Conservation (phyloP, 2,888 invertebrate species). For the Corbicula japonica region DNA sequence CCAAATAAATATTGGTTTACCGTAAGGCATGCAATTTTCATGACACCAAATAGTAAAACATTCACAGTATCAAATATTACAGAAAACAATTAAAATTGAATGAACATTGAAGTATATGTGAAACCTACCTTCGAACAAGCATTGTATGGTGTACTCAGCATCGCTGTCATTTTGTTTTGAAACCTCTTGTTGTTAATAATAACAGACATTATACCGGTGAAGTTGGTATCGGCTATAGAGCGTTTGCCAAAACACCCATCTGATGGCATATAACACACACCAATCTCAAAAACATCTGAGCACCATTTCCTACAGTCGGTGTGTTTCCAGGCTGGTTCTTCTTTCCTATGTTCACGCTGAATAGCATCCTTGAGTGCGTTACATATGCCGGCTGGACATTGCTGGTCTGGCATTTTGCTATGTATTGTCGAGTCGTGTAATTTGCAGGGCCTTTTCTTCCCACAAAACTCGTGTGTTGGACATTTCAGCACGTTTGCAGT, state of each 20-base stretch:
- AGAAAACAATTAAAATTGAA: too few relatives aligned
- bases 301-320: slow-evolving; percentile 4
- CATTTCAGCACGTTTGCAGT: background rate
- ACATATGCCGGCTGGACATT: background rate
- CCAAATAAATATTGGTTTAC: too few relatives aligned
- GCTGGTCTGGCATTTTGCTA: background rate
- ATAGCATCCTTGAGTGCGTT: background rate
- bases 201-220: slow-evolving; percentile 3
- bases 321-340: slow-evolving; percentile 1
- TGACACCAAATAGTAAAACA: too few relatives aligned
- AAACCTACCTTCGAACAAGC: too few relatives aligned
- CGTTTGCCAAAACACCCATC: too few relatives aligned
- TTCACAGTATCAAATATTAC: background rate
- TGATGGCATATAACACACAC: slow-evolving; percentile 1
- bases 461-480: background rate
- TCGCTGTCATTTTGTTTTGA: background rate
- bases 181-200: slow-evolving; percentile 12
- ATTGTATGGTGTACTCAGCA: too few relatives aligned
- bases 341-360: background rate
- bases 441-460: background rate
- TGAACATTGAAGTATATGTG: too few relatives aligned
- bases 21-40: too few relatives aligned
- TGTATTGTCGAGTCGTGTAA: background rate
- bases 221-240: slow-evolving; percentile 10
- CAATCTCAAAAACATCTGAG: background rate